Base-by-base conservation (phyloP, 2,113 vertebrate genomes). In the Cheirogaleus medius region DNA sequence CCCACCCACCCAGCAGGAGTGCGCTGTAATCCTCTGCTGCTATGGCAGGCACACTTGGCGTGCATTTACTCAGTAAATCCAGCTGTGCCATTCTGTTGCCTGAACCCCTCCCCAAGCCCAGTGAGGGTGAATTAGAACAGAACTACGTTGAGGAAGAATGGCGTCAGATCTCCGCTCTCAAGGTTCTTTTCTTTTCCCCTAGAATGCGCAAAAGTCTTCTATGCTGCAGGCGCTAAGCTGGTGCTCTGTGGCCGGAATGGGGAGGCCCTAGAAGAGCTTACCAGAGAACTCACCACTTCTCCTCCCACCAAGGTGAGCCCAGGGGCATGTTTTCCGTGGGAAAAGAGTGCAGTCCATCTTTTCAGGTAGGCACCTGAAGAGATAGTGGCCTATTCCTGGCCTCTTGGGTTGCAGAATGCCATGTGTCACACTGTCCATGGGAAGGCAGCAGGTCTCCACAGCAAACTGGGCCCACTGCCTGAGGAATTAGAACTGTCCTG, bases 151-250 rank as follows among this genome's bases (percentile, higher is more conserved):
- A 4, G 34, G 23, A 68, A 71, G 7, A 69, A 63, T 49, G 32
- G n/a, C 82, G 3, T 5, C 91, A 44, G 71, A 56, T 73, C 0
- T 71, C 52, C 32, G 32, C 15, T 21, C 1, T 69, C 27, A 82
- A 32, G 42, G 0, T 17, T 66, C 52, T 91, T 0, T 91, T 97
- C 90, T 93, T 29, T 42, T 94, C 39, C 29, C 92, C 86, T 81
- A 99, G 99, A 99, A 97, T 99, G 99, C 88, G 99, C 99, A 20
- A 99, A 97, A 96, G 99, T 99, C 56, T 99, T 99, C 97, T 99
- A 99, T 0, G 98, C 99, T 15, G 99, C 99, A 0, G 99, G 99
- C 2, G 99, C 99, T 12, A 99, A 98, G 74, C 97, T 99, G 86
- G 99, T 99, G 87, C 98, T 99, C 49, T 99, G 99, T 77, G 99